phyloP scores from a whole-genome alignment of 53 echinoderm and acorn worm species.

The Echinometra lucunter region DNA sequence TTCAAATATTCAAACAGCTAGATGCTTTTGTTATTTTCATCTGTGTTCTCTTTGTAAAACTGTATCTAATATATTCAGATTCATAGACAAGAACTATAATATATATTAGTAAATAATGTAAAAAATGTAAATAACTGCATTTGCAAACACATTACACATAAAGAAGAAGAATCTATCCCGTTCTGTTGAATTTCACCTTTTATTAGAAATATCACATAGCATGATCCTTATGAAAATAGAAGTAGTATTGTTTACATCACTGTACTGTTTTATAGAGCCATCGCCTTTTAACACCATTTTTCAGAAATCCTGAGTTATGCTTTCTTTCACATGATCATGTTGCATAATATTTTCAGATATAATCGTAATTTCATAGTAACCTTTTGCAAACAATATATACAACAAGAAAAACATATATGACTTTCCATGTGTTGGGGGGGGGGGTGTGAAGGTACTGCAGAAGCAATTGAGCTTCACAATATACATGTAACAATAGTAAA shows the following conservation, averaged over 20 bases:
- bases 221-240: neutral
- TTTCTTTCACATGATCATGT: neutral
- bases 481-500: neutral
- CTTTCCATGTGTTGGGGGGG: neutral
- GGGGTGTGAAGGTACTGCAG: too few relatives aligned
- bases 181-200: neutral
- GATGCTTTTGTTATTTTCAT: too few relatives aligned
- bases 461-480: neutral
- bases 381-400: neutral
- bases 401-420: neutral
- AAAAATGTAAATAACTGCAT: neutral
- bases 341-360: neutral
- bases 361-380: neutral
- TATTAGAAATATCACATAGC: neutral
- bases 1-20: too few relatives aligned
- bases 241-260: neutral
- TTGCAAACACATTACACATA: neutral
- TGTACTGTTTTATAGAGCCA: neutral
- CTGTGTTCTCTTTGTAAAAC: too few relatives aligned
- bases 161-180: neutral
- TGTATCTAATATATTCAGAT: too few relatives aligned
- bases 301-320: neutral
- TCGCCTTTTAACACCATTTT: neutral
- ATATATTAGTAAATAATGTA: too few relatives aligned
- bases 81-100: too few relatives aligned